Base-by-base conservation (phyloP, 2,888 invertebrate species). In the Chydorus sphaericus region DNA sequence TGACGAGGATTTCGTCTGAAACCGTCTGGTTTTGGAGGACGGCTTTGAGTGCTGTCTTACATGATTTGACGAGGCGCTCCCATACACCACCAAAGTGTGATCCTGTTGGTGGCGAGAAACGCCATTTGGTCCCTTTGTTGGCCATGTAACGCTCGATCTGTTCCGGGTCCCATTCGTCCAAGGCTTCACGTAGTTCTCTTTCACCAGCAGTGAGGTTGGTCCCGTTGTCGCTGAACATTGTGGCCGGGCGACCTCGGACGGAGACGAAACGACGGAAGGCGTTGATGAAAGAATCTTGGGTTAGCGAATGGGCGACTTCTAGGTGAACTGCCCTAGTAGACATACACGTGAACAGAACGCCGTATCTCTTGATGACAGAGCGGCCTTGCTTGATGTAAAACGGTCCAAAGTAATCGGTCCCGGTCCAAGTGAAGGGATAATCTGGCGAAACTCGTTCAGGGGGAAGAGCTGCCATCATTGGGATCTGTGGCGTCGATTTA, bases 31-130 rank as follows among this genome's bases (percentile, higher is more conserved):
- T 52, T 26, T 56, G 57, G 8, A 60, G 37, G 4, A 51, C 23
- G 14, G 48, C 31, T 10, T 23, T 30, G 1, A 62, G 23, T 1
- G 59, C 53, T 1, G 26, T 48, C 50, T 63, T 58, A 14, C 59
- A 54, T 1, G 59, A 49, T n/a, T 58, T 44, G 5, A 63, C 59
- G 14, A 60, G 48, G 6, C 62, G 48, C 29, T 63, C 62, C 60
- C 60, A 61, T 11, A 37, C 52, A 10, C 62, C 62, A 10, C 62
- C 61, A 54, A 62, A 60, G 48, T 62, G 60, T 3, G 62, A 60
- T 14, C 59, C 55, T 10, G 53, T 10, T 1, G 61, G 60, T 5
- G 60, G 58, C 30, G 49, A 58, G 50, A 62, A 62, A 44, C 61
- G 54, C 61, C 62, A 62, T 1, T 37, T 5, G 11, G 29, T 54